Conservation (phyloP, 2,888 invertebrate genomes). For the Trisateles emortualis region DNA sequence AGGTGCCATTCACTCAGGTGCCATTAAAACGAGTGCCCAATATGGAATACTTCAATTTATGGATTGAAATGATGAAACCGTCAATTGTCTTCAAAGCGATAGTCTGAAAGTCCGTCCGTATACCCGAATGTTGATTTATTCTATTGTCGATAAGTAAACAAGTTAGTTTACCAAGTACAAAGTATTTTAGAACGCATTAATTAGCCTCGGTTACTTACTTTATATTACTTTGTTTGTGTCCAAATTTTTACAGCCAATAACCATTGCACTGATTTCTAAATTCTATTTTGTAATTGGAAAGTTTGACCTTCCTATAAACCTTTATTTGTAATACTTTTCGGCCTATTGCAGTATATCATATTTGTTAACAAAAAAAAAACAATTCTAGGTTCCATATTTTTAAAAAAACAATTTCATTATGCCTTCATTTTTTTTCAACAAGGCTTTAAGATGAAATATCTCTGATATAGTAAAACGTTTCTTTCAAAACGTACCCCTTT, state of each 20-base stretch:
- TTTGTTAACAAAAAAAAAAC: no score
- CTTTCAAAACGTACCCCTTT: no score
- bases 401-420: no score
- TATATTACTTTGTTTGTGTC: conserved; percentile 6
- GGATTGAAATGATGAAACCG: no score
- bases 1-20: no score
- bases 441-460: no score
- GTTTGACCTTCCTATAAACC: conserved; percentile 22
- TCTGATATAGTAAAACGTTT: no score
- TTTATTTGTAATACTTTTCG: background rate
- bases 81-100: background rate
- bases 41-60: no score
- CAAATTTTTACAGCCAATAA: conserved; percentile 27
- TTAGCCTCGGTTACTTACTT: conserved; percentile 27
- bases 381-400: no score
- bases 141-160: conserved; percentile 14
- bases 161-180: conserved; percentile 3
- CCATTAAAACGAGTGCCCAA: no score
- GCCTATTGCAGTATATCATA: conserved; percentile 1
- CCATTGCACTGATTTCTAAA: conserved; percentile 37
- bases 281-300: conserved; percentile 33
- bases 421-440: no score
- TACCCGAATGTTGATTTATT: background rate
- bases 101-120: background rate
- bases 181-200: conserved; percentile 24